Evolutionary conservation across 2,113 vertebrate genomes (phyloP), one percentile per base, ranked within the genome.

Genomic region (Salvator merianae): DNA sequence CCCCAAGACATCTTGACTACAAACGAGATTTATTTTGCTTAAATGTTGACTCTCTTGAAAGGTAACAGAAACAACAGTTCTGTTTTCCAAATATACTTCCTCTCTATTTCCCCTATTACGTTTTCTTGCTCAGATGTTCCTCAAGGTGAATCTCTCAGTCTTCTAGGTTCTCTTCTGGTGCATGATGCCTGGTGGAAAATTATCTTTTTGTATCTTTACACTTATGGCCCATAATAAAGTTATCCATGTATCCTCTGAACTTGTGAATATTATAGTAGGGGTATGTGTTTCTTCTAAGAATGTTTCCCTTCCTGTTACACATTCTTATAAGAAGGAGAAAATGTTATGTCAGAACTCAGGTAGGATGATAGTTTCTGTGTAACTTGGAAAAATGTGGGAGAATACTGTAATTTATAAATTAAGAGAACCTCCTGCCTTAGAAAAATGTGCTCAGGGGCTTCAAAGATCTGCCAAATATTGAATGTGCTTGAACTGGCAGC

Each of bases 11-110:
- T 38, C 93, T 96, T 0, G 95, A 97, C 69, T 95, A 93, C 77
- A 96, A 96, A 91, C 90, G 95, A 75, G 93, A 95, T 87, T 76
- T 96, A 77, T 96, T 96, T 85, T 96, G 94, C 88, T 94, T 96
- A 88, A 88, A 0, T 2, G 13, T 96, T 22, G 90, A 92, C 68
- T 89, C 96, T 7, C 43, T 96, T 71, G 95, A 96, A 86, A 96
- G 95, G 96, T 95, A 90, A 92, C 76, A 9, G 1, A 62, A 40
- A 55, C 55, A 65, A 22, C 22, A 10, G 65, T 47, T 47, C 2
- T 28, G 20, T 34, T 83, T 83, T 34, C 43, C 16, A 50, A 55
- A 0, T 36, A 28, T 22, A 30, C 5, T 81, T 4, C 10, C 53
- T 59, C 14, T 59, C 55, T 16, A 13, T 18, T 59, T 59, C 55